Evolutionary conservation across 1,140 invertebrate genomes (phyloP).

Genomic region (Cecropterus lyciades): DNA sequence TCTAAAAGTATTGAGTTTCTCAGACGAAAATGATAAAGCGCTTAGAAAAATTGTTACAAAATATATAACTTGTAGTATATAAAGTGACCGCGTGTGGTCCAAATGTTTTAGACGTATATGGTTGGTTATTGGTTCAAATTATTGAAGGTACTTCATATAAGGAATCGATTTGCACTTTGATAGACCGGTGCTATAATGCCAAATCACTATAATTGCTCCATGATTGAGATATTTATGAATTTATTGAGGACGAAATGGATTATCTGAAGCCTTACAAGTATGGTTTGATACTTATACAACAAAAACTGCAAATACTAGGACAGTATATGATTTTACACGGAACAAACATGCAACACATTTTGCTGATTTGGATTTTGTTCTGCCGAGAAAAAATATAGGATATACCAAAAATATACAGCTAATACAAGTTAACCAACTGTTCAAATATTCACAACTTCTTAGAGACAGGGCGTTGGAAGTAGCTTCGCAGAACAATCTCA

Average conservation of each 20-base stretch:
- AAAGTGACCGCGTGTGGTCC: conserved; percentile 51
- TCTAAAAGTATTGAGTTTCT: conserved; percentile 1
- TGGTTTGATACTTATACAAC: not conserved
- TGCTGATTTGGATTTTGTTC: no score
- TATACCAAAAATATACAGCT: not conserved
- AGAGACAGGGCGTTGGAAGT: conserved; percentile 49
- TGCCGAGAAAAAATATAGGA: not conserved
- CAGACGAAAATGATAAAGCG: conserved; percentile 46
- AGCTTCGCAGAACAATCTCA: conserved; percentile 59
- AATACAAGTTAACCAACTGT: conserved; percentile 30
- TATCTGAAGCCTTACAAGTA: conserved; percentile 1
- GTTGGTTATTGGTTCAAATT: conserved; percentile 29
- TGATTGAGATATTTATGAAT: conserved; percentile 25
- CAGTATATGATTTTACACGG: no score
- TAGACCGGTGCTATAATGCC: conserved; percentile 18
- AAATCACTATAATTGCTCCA: conserved; percentile 20
- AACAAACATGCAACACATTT: no score
- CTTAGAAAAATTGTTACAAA: conserved; percentile 45
- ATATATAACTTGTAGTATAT: conserved; percentile 35
- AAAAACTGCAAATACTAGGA: no score
- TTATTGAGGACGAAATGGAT: conserved; percentile 11
- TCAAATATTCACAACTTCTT: conserved; percentile 59
- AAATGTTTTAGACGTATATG: conserved; percentile 43
- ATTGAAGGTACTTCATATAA: conserved; percentile 24
- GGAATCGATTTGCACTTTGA: conserved; percentile 30